These are phyloP conservation scores for Nemapogon koenigi DNA, from an alignment of 2,888 invertebrate species.

Conservation along the genomic window DNA sequence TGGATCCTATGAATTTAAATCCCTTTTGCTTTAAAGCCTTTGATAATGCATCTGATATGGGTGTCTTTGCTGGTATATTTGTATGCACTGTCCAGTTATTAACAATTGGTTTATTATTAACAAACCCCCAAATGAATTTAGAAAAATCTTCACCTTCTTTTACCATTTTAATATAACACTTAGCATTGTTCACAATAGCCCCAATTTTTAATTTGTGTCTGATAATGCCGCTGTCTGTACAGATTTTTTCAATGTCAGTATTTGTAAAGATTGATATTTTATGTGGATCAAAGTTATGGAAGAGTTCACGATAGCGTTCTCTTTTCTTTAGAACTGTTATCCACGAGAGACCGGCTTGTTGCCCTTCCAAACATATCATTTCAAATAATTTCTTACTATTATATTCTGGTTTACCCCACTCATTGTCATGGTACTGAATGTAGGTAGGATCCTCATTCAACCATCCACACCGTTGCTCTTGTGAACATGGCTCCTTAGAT, in stretches of 20 bases:
- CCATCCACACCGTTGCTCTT: slow-evolving; percentile 34
- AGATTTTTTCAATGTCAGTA: slow-evolving; percentile 24
- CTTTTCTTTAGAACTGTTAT: slow-evolving; percentile 47
- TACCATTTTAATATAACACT: slow-evolving; percentile 36
- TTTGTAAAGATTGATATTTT: slow-evolving; percentile 27
- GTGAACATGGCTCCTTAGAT: too few relatives aligned
- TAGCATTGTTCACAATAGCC: slow-evolving; percentile 42
- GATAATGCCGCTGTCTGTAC: slow-evolving; percentile 29
- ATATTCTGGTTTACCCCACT: slow-evolving; percentile 45
- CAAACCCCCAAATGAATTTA: slow-evolving; percentile 43
- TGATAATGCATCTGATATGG: slow-evolving; percentile 30
- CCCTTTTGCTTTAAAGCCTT: slow-evolving; percentile 38
- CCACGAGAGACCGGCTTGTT: slow-evolving; percentile 54
- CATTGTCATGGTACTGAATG: slow-evolving; percentile 44
- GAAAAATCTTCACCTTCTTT: slow-evolving; percentile 34
- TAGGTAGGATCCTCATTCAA: slow-evolving; percentile 38
- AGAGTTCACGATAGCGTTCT: slow-evolving; percentile 31
- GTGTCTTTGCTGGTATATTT: slow-evolving; percentile 35
- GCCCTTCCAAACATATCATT: slow-evolving; percentile 51
- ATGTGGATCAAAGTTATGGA: slow-evolving; percentile 35
- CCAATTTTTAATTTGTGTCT: slow-evolving; percentile 43
- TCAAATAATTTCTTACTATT: slow-evolving; percentile 37
- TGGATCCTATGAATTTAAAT: slow-evolving; percentile 45
- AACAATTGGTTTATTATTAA: slow-evolving; percentile 30
- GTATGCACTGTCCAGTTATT: slow-evolving; percentile 31